A percentile compares a stretch with the other conserved stretches of the same genome.
Conservation (phyloP, 2,797 vertebrate species). For the Morus bassanus region DNA sequence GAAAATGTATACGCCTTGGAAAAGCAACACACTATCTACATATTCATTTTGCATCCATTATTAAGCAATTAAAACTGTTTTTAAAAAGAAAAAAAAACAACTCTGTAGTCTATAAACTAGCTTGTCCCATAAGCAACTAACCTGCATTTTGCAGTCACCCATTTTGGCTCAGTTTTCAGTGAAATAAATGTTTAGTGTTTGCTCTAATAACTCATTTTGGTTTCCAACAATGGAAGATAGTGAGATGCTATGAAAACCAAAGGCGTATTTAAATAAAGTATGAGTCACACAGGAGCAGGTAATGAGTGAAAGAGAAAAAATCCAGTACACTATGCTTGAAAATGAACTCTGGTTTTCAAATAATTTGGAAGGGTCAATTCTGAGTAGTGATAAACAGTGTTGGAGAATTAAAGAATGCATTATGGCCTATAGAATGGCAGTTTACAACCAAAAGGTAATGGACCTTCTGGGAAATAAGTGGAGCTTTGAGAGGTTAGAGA, state of each 20-base stretch:
- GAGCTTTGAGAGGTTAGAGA: neutral
- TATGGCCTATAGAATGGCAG: neutral
- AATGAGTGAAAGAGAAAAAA: neutral
- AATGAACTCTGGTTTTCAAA: neutral
- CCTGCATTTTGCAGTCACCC: neutral
- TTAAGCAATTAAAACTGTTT: neutral
- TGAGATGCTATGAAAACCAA: neutral
- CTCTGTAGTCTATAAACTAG: neutral
- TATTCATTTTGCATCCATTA: neutral
- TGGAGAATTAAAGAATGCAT: neutral
- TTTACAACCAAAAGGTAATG: neutral
- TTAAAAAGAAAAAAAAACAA: rapidly evolving
- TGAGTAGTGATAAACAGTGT: neutral
- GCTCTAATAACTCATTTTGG: neutral
- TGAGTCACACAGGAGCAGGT: neutral
- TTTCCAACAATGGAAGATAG: neutral
- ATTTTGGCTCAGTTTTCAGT: neutral
- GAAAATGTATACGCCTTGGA: neutral
- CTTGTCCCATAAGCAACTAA: neutral
- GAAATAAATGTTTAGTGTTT: neutral
- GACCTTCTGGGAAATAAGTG: neutral
- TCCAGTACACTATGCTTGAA: neutral
- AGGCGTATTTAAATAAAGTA: neutral
- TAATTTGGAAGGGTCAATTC: neutral
- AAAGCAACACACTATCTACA: neutral